phyloP scores from a whole-genome alignment of 2,888 invertebrate genomes.

The Apodemia hepburni region DNA sequence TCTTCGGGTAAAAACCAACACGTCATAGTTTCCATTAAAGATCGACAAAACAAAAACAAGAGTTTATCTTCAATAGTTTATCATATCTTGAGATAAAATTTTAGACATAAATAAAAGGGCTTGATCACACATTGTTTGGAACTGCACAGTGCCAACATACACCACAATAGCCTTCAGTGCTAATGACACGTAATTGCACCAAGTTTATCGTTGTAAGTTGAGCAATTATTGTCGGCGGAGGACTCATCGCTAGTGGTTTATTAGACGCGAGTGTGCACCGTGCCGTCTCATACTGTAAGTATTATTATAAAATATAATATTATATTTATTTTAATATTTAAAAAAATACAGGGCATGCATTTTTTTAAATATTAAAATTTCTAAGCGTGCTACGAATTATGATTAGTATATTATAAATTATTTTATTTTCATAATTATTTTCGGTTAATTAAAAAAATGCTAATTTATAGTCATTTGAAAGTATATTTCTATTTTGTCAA shows the following conservation, averaged over 20 bases:
- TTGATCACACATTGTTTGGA: neutral
- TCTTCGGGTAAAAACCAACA: too few species aligned
- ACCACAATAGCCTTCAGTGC: neutral
- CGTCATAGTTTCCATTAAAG: too few species aligned
- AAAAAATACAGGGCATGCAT: too few species aligned
- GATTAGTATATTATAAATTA: too few species aligned
- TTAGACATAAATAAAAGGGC: neutral
- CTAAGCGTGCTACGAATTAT: too few species aligned
- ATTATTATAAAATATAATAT: neutral
- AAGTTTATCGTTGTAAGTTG: slow-evolving; percentile 3
- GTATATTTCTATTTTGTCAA: too few species aligned
- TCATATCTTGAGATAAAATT: neutral
- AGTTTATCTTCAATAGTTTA: neutral
- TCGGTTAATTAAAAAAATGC: too few species aligned
- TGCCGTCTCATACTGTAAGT: slow-evolving; percentile 6
- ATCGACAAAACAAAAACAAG: too few species aligned
- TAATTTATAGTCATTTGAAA: too few species aligned
- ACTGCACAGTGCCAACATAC: neutral
- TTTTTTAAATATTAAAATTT: too few species aligned
- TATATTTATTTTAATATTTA: too few species aligned
- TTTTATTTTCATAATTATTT: too few species aligned
- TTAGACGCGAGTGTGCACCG: neutral
- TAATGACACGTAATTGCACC: slow-evolving; percentile 1
- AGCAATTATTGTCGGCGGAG: slow-evolving; percentile 1
- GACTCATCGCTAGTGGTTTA: neutral